Base-by-base conservation (phyloP, 2,888 invertebrate genomes). In the Priocnemis perturbator region DNA sequence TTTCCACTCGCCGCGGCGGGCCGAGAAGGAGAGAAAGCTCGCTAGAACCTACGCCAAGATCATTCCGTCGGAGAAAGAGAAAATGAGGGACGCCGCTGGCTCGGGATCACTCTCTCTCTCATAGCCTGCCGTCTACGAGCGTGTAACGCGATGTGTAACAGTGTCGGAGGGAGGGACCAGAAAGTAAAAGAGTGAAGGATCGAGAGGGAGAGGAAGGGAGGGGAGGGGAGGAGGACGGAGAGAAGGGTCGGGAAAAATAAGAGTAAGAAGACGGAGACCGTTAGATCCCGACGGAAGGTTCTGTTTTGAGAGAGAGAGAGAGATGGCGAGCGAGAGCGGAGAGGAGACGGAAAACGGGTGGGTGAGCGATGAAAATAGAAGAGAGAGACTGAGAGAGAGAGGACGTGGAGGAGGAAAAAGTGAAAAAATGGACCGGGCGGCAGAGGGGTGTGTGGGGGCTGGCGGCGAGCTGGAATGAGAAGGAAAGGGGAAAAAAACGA, bases 1-100 rank as follows among this genome's bases (percentile, higher is more conserved):
- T 59, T 59, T 47, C 45, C 45, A 45, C 50, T 67, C 63, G 73
- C 57, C 45, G n/a, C 52, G 19, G 4, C 47, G 3, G 47, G 15
- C 15, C 2, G 47, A 47, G 52, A 30, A 47, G 52, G 52, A 47
- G 47, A 47, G 52, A 30, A 47, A 59, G 52, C 30, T 37, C 62
- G 37, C 44, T 57, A 65, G 37, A 37, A 37, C 73, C 73, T 77
- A 78, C 77, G 76, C 67, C 73, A 81, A 77, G 80, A 76, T 78
- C 73, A 23, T 59, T 59, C 60, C 44, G 52, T 23, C 23, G 60
- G 53, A 50, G 67, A 70, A 66, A 71, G 70, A 73, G 74, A 73
- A 71, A 74, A 73, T 56, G 64, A 60, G 66, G 73, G 70, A 60
- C 61, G 82, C 83, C 85, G 85, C 83, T 84, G 85, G 81, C 65